Conservation (phyloP, 2,113 vertebrate genomes). For the Pangasianodon hypophthalmus region DNA sequence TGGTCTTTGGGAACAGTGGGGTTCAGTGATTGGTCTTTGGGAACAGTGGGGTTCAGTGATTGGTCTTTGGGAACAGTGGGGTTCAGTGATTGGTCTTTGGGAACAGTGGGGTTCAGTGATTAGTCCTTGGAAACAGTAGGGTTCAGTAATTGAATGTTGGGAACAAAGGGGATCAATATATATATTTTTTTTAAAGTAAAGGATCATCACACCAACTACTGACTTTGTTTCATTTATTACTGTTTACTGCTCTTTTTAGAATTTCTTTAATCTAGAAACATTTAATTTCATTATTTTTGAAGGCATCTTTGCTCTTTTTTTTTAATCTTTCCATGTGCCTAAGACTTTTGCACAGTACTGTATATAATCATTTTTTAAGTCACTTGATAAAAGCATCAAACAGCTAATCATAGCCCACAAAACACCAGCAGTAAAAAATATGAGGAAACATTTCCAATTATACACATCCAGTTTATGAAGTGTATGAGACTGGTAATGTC, state of each 20-base stretch:
- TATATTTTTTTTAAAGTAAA: too few relatives aligned
- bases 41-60: not conserved
- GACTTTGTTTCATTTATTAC: too few relatives aligned
- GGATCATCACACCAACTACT: too few relatives aligned
- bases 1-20: not conserved
- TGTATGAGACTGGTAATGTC: not conserved
- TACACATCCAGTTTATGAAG: not conserved
- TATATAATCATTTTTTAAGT: not conserved
- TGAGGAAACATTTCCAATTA: not conserved
- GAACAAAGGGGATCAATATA: too few relatives aligned
- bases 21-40: not conserved
- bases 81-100: not conserved
- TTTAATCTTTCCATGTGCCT: too few relatives aligned
- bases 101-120: not conserved
- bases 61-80: not conserved
- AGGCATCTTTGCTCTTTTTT: too few relatives aligned
- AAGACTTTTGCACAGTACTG: too few relatives aligned
- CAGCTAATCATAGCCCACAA: not conserved
- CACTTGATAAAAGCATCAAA: not conserved
- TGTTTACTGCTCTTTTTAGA: too few relatives aligned
- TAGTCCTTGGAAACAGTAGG: not conserved
- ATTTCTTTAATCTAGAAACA: too few relatives aligned
- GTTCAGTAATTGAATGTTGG: not conserved
- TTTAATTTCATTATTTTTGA: too few relatives aligned
- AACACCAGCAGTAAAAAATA: constrained; percentile 10